Percentiles rank a stretch among this genome's conserved stretches.
Conservation (phyloP, 92 coral and sea anemone species). For the Actinernus sp. region DNA sequence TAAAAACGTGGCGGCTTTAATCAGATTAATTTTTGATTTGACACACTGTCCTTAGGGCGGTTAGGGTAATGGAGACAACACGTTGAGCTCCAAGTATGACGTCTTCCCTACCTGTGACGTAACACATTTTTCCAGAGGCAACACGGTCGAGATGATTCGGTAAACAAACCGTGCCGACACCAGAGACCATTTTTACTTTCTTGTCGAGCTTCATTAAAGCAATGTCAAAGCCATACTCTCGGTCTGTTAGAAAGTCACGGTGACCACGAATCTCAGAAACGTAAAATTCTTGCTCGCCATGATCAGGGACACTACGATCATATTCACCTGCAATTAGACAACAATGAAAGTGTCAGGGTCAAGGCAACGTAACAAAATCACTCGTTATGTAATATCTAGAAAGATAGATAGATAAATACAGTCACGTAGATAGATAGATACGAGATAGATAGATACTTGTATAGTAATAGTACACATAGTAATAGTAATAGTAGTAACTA, state of each 20-base stretch:
- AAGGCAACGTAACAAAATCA: no score
- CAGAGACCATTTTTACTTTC: neutral
- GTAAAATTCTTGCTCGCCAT: constrained; percentile 2
- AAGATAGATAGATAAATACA: no score
- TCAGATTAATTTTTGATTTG: no score
- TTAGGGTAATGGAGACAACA: no score
- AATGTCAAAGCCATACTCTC: neutral
- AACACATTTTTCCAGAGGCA: constrained; percentile 12
- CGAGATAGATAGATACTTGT: no score
- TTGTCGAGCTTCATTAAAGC: neutral
- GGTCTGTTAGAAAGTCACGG: constrained; percentile 1
- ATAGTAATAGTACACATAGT: no score
- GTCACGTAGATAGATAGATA: no score
- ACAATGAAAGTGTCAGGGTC: neutral
- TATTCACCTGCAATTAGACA: constrained; percentile 4
- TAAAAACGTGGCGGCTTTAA: no score
- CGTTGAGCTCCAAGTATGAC: no score
- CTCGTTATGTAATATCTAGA: no score
- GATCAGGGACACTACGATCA: neutral
- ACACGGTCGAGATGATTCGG: neutral
- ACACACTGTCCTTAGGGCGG: no score
- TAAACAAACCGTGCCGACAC: constrained; percentile 1
- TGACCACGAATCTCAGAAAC: neutral
- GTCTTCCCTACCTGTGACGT: constrained; percentile 2
- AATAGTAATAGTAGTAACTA: no score